A percentile compares a stretch with the other conserved stretches of the same genome.
Evolutionary conservation across 2,113 vertebrate species (phyloP).

Genomic region (Tylochromis polylepis): DNA sequence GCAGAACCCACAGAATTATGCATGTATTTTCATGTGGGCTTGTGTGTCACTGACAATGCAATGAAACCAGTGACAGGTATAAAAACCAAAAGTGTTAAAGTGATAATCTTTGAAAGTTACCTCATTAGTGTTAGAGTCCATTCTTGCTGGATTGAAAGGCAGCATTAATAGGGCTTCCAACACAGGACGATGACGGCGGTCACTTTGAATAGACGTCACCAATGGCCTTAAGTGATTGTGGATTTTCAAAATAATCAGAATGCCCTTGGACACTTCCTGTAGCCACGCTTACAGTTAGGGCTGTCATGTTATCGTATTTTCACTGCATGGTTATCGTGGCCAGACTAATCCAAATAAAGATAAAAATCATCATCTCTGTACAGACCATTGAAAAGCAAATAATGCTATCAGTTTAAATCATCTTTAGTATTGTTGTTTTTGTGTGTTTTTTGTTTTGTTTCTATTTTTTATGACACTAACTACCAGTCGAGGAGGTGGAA

Average conservation of each 20-base stretch:
- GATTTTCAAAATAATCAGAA: background rate
- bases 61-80: background rate
- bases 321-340: background rate
- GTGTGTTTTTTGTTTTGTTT: background rate
- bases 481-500: background rate
- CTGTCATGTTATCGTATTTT: background rate
- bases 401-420: background rate
- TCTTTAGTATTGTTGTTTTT: background rate
- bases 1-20: accelerated
- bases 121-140: background rate
- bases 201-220: background rate
- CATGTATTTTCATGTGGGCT: background rate
- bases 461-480: background rate
- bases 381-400: background rate
- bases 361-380: background rate
- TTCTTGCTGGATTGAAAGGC: background rate
- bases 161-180: background rate
- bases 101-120: background rate
- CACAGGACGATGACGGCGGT: background rate
- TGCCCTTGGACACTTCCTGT: background rate
- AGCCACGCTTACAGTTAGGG: background rate
- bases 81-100: background rate
- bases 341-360: background rate
- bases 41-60: background rate
- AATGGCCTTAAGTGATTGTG: background rate